Evolutionary conservation across 2,113 vertebrate genomes (phyloP), one percentile per base, ranked within the genome.

Genomic region (Forbesichthys agassizii): DNA sequence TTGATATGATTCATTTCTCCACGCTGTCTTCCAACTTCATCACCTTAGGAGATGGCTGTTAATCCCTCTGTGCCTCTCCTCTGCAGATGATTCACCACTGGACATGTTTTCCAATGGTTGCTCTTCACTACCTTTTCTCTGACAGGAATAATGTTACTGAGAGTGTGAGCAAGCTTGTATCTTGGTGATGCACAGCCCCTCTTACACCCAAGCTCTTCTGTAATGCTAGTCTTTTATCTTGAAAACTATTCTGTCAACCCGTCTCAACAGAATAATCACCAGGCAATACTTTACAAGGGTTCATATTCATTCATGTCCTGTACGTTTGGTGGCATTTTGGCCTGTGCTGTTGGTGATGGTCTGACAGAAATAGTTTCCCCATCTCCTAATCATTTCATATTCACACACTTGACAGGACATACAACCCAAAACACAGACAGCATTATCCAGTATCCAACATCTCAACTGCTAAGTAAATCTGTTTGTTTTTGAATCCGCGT

Each of bases 201-300:
- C 84, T 86, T 88, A 87, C 85, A 88, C 89, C 86, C 76, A 73
- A 68, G 64, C 61, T 71, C 78, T 76, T 63, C 12, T 48, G 57
- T 27, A 27, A 27, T 27, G 27, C 27, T 27, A 27, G 27, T 27
- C 27, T 27, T 81, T 73, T 18, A 75, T 78, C 69, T 81, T 57
- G 48, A 71, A 59, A 74, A 73, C 13, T 48, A 42, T 66, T 62
- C 69, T 14, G 55, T 66, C 5, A 13, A 57, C 4, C 53, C n/a
- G 47, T 11, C 61, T 48, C 57, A 66, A 42, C 36, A 42, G 64
- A 20, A 18, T 9, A 33, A 46, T 57, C 74, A 53, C 69, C 36
- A n/a, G 48, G 68, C 54, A 66, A 48, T 67, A 61, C n/a, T 67
- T 12, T 9, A 47, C 61, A 48, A 27, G 27, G 2, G 27, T 27